Evolutionary conservation across 2,797 vertebrate species (phyloP), one percentile per base, ranked within the genome.

Genomic region (Antrozous pallidus): DNA sequence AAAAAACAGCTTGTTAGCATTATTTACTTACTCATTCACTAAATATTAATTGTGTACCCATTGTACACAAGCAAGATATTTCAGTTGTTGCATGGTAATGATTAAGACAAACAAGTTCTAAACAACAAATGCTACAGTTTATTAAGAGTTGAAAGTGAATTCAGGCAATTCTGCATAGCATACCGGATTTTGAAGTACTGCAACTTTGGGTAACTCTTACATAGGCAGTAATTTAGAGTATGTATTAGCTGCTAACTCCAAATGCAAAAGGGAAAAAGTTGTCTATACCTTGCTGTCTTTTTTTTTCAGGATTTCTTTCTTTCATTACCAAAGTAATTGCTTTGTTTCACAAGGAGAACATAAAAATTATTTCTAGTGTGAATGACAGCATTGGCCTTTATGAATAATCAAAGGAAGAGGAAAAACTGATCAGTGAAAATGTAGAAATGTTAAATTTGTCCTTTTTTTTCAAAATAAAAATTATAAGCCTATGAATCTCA

Each of bases 311-410:
- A 70, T 69, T 71, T 65, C 26, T 73, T 85, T 95, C 14, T 69
- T 94, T 51, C 14, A 58, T 40, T 89, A 58, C 14, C 73, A 47
- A 93, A 90, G 17, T 45, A 70, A 84, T 16, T 36, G 7, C 82
- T 94, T 93, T 88, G 8, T 88, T 79, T 83, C 71, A 89, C 58
- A 84, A 89, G 63, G 45, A 91, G 40, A 70, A 82, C 24, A 42
- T 70, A 91, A 69, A 69, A 78, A 42, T 47, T 65, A 28, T 40
- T 83, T 79, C 65, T 63, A 17, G 0, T 42, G n/a, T 90, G 67
- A 94, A 61, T 9, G 26, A 28, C 33, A 86, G 49, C 67, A 69
- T 20, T 9, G 90, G 24, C 17, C 47, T 80, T 93, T 63, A 45
- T 22, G 12, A 7, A 17, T 82, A 93, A 51, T 82, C 38, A 65